These are phyloP conservation scores for Gallirallus australis DNA, from an alignment of 2,797 vertebrate genomes.

Conservation along the genomic window DNA sequence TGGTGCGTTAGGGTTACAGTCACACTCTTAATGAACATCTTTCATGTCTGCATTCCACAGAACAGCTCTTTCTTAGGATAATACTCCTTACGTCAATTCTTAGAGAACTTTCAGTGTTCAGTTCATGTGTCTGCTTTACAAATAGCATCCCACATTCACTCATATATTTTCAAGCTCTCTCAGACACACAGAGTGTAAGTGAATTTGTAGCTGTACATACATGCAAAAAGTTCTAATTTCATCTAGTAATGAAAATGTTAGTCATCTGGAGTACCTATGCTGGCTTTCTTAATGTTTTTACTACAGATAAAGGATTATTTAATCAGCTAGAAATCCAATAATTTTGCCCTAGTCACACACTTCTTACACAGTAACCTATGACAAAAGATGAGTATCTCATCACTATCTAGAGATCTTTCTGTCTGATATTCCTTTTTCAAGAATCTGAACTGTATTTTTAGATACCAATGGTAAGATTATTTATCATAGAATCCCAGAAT, in stretches of 20 bases:
- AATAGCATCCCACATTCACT: neutral
- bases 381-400: neutral
- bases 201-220: neutral
- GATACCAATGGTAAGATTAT: neutral
- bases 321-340: neutral
- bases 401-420: neutral
- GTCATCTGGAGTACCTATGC: neutral
- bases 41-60: neutral
- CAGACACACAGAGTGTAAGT: neutral
- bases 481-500: neutral
- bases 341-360: neutral
- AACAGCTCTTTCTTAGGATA: neutral
- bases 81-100: neutral
- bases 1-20: neutral
- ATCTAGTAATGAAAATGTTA: neutral
- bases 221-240: neutral
- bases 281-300: neutral
- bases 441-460: neutral
- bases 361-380: neutral
- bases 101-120: neutral
- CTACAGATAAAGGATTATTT: neutral
- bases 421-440: neutral
- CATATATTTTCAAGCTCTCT: rapidly evolving
- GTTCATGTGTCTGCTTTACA: neutral
- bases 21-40: neutral